Evolutionary conservation across 92 coral and sea anemone species (phyloP).

Genomic region (Virgularia gustaviana): DNA sequence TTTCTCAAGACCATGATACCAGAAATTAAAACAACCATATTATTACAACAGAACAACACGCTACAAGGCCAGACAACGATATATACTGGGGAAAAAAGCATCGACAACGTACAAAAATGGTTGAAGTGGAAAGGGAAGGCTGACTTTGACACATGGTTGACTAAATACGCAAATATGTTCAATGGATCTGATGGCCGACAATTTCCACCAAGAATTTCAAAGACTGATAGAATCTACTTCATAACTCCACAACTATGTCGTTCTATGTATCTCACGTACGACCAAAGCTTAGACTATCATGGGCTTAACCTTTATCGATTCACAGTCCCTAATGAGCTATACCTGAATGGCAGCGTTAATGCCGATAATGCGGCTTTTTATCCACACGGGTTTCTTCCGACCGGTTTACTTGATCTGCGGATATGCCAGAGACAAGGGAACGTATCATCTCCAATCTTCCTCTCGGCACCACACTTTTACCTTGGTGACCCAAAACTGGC

Average conservation of each 20-base stretch:
- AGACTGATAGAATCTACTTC: slow-evolving; percentile 52
- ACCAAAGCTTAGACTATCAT: slow-evolving; percentile 31
- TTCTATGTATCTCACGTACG: slow-evolving; percentile 62
- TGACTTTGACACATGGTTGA: slow-evolving; percentile 59
- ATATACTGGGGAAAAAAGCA: slow-evolving; percentile 61
- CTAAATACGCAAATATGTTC: slow-evolving; percentile 77
- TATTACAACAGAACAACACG: slow-evolving; percentile 65
- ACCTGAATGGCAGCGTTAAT: slow-evolving; percentile 52
- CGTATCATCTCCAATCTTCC: slow-evolving; percentile 56
- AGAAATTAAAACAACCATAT: slow-evolving; percentile 55
- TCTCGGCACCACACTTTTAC: slow-evolving; percentile 82
- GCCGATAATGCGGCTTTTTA: slow-evolving; percentile 75
- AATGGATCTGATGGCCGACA: slow-evolving; percentile 94
- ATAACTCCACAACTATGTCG: slow-evolving; percentile 68
- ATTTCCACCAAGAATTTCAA: slow-evolving; percentile 59
- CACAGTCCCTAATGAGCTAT: slow-evolving; percentile 58
- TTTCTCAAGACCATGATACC: slow-evolving; percentile 45
- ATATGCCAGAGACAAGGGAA: slow-evolving; percentile 55
- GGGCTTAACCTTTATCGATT: slow-evolving; percentile 62
- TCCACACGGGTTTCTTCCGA: slow-evolving; percentile 66
- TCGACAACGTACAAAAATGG: slow-evolving; percentile 54
- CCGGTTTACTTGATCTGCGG: slow-evolving; percentile 68
- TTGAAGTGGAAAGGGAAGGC: slow-evolving; percentile 61
- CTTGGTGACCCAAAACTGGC: slow-evolving; percentile 68
- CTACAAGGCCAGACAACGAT: slow-evolving; percentile 59